Percentiles rank a stretch among this genome's conserved stretches.
These are phyloP conservation scores for Callipepla squamata DNA, from an alignment of 2,113 vertebrate species.

Conservation along the genomic window DNA sequence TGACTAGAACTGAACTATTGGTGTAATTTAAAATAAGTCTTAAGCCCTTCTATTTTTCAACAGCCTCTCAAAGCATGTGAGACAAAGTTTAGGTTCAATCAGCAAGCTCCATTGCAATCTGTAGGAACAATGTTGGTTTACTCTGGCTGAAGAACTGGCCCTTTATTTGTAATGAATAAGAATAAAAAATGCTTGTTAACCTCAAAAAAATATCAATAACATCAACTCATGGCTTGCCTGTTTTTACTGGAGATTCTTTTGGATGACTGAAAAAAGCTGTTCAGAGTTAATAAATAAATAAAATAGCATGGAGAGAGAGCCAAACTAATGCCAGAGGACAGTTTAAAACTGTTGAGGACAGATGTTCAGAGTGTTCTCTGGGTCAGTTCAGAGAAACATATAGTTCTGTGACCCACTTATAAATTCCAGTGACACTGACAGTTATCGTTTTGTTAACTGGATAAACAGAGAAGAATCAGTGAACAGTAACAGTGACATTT, in stretches of 20 bases:
- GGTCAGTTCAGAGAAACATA: background rate
- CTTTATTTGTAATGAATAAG: slow-evolving; percentile 13
- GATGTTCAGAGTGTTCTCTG: slow-evolving; percentile 13
- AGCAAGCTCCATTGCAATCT: slow-evolving; percentile 15
- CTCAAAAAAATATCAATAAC: slow-evolving; percentile 56
- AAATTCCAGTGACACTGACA: background rate
- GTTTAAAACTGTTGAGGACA: slow-evolving; percentile 46
- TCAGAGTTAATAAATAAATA: slow-evolving; percentile 11
- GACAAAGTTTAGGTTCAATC: background rate
- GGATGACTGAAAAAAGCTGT: slow-evolving; percentile 63
- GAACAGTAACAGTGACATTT: background rate
- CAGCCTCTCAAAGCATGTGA: background rate
- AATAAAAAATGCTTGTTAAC: slow-evolving; percentile 55
- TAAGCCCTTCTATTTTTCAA: background rate
- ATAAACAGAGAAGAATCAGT: background rate
- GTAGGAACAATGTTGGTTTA: slow-evolving; percentile 14
- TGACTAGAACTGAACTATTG: slow-evolving; percentile 5
- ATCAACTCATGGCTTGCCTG: slow-evolving; percentile 49
- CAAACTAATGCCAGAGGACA: slow-evolving; percentile 33
- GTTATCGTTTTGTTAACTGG: background rate
- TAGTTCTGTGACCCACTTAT: background rate
- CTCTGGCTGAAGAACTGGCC: background rate
- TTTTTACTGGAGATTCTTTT: slow-evolving; percentile 66
- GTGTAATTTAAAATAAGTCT: background rate
- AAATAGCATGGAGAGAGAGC: slow-evolving; percentile 15